Evolutionary conservation across 1,140 invertebrate genomes (phyloP).

Genomic region (Ptiloglossa arizonensis): DNA sequence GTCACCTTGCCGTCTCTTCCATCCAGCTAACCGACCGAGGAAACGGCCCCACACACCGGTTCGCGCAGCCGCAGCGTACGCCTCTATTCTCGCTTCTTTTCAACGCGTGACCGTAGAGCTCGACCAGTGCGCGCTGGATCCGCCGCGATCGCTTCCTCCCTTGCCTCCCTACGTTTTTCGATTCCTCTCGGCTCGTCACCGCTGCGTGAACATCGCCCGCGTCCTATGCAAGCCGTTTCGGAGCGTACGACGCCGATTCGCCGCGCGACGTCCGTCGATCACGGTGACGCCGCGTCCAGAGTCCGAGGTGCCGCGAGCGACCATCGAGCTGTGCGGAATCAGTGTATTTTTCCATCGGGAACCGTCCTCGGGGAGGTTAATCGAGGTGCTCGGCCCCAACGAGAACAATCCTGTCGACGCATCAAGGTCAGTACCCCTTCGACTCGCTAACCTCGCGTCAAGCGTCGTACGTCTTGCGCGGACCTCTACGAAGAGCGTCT

Average conservation of each 20-base stretch:
- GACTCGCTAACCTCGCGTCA: too few relatives aligned
- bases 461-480: too few relatives aligned
- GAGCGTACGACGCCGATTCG: neutral
- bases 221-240: neutral
- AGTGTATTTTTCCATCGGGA: constrained; percentile 5
- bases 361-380: constrained; percentile 9
- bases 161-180: constrained; percentile 27
- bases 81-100: constrained; percentile 67
- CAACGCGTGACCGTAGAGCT: constrained; percentile 24
- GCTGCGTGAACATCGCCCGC: constrained; percentile 8
- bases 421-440: constrained; percentile 69
- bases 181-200: neutral
- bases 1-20: constrained; percentile 56
- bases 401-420: constrained; percentile 76
- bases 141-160: constrained; percentile 29
- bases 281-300: neutral
- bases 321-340: constrained; percentile 19
- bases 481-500: too few relatives aligned
- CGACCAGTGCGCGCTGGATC: constrained; percentile 22
- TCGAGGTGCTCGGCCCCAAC: constrained; percentile 31
- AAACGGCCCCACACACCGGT: constrained; percentile 74
- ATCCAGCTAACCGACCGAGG: constrained; percentile 46
- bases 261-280: constrained; percentile 6
- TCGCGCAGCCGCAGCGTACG: constrained; percentile 79
- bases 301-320: neutral